phyloP scores from a whole-genome alignment of 2,113 vertebrate genomes.

The Piprites chloris region DNA sequence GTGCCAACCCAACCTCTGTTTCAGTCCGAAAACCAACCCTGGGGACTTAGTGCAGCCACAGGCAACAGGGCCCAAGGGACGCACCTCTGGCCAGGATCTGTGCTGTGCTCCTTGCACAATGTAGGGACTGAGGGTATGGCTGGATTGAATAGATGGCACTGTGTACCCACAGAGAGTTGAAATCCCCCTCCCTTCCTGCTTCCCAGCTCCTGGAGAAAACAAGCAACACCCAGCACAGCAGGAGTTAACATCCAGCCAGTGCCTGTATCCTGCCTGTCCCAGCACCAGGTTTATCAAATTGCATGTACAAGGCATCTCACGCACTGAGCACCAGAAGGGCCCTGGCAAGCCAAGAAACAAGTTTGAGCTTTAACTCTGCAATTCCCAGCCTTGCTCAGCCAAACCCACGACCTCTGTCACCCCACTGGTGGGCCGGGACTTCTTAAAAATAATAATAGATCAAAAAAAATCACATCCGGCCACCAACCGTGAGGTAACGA shows the following conservation, averaged over 20 bases:
- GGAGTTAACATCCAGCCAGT: slow-evolving; percentile 25
- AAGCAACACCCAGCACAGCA: neutral
- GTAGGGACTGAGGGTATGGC: neutral
- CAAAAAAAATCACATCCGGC: neutral
- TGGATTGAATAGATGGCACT: neutral
- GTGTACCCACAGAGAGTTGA: rapidly evolving
- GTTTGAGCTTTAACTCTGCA: slow-evolving; percentile 45
- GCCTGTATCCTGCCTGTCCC: slow-evolving; percentile 47
- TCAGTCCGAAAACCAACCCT: neutral
- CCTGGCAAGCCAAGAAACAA: slow-evolving; percentile 32
- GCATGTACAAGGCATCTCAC: slow-evolving; percentile 5
- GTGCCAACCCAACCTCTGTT: neutral
- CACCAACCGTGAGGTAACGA: neutral
- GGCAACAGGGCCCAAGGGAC: rapidly evolving
- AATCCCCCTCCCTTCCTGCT: neutral
- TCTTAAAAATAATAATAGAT: neutral
- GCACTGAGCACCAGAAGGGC: slow-evolving; percentile 49
- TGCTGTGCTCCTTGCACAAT: rapidly evolving
- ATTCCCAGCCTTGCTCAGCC: neutral
- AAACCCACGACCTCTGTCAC: neutral
- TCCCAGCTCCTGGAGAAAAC: neutral
- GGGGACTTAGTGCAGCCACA: neutral
- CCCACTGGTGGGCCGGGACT: neutral
- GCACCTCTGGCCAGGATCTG: neutral
- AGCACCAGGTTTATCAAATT: slow-evolving; percentile 56